Base-by-base conservation (phyloP, 2,888 invertebrate genomes). In the Anthoptus insignis region DNA sequence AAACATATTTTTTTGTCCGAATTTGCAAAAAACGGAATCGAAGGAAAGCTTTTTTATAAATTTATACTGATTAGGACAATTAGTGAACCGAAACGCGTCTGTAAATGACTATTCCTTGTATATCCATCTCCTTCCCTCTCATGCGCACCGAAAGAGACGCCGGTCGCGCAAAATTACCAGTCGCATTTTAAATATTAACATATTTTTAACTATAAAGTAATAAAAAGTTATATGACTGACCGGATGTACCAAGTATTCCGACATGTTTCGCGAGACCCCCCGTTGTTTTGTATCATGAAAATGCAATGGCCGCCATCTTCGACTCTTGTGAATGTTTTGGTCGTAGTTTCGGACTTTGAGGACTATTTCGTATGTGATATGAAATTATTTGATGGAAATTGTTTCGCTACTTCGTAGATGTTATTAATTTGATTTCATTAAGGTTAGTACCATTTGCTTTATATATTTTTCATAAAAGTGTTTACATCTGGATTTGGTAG, bases 231-330 rank as follows among this genome's bases (percentile, higher is more conserved):
- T 11, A 6, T 11, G 6, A 9, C 77, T 83, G 84, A 88, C 90
- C 92, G 92, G 92, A 93, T 81, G 78, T 83, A 64, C 73, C 73
- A 64, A 73, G 77, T 84, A 82, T 82, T 86, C 79, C 78, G 84
- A 88, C 87, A 87, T 88, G 88, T 88, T 91, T 87, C 88, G 82
- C 88, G 91, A 89, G 87, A 88, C 91, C 78, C 78, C 93, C 93
- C 92, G 92, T 89, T 93, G 93, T 92, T 96, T 96, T 96, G 96
- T 96, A 96, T 96, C 96, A 95, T 94, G 95, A 95, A 95, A 95
- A 95, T 92, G 95, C 94, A 96, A 96, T 96, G 96, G 96, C 96
- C 96, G 96, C 96, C 96, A 96, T 96, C 96, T 96, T 96, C 96
- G 95, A 96, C 94, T 96, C 95, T 95, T 95, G 95, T 95, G 95